These are phyloP conservation scores for Spialia ferax DNA, from an alignment of 2,888 invertebrate genomes.

Conservation along the genomic window DNA sequence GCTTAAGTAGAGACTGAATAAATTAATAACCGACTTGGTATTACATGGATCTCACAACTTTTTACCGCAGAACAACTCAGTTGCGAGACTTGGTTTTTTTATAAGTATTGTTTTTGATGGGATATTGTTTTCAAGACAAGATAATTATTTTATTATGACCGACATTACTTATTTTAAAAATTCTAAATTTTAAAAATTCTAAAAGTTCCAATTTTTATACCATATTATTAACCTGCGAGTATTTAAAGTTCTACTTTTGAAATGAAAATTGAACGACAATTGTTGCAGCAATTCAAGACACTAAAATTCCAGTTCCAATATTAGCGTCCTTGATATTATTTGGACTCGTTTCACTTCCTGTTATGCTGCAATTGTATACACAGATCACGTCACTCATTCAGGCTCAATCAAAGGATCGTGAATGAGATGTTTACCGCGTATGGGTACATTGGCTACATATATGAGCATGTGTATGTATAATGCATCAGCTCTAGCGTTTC, in stretches of 20 bases:
- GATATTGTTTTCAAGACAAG: no score
- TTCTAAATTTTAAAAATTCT: no score
- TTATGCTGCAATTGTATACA: conserved; percentile 75
- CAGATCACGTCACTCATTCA: conserved; percentile 83
- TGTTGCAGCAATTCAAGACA: conserved; percentile 18
- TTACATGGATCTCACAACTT: no score
- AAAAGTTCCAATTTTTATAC: no score
- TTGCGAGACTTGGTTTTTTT: no score
- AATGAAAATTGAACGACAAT: conserved; percentile 25
- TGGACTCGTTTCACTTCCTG: conserved; percentile 81
- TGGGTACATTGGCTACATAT: conserved; percentile 51
- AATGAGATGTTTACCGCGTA: conserved; percentile 81
- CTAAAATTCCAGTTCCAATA: conserved; percentile 68
- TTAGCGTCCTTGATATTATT: conserved; percentile 78
- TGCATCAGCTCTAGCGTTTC: conserved; percentile 66
- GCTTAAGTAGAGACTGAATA: no score
- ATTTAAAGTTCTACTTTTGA: not conserved
- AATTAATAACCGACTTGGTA: no score
- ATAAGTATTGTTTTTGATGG: no score
- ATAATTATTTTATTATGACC: no score
- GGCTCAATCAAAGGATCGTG: conserved; percentile 81
- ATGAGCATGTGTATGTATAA: conserved; percentile 54
- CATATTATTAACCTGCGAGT: no score
- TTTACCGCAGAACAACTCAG: no score
- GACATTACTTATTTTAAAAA: no score